Conservation (phyloP, 2,113 vertebrate species). For the Pomatorhinus ruficollis region DNA sequence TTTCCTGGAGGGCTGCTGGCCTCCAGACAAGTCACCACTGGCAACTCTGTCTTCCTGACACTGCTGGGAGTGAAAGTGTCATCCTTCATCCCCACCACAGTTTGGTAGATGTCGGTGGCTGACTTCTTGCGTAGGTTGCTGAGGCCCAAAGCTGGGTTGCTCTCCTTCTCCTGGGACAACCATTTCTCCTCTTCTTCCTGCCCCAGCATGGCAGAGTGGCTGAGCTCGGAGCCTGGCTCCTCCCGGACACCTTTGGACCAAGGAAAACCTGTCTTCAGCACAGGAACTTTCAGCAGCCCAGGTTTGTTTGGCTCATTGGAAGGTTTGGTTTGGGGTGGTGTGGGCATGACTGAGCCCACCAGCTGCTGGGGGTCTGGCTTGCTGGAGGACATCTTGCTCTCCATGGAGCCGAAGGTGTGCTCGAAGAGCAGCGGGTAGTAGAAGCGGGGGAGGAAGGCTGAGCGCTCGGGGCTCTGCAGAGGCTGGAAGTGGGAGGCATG, state of each 20-base stretch:
- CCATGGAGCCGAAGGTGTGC: slow-evolving; percentile 73
- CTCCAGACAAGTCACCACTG: slow-evolving; percentile 52
- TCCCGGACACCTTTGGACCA: slow-evolving; percentile 56
- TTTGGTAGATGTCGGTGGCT: slow-evolving; percentile 15
- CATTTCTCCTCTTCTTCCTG: slow-evolving; percentile 74
- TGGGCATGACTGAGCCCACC: slow-evolving; percentile 4
- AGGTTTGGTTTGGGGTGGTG: slow-evolving; percentile 49
- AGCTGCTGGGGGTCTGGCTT: slow-evolving; percentile 71
- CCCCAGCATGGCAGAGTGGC: not conserved
- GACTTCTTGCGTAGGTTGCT: slow-evolving; percentile 26
- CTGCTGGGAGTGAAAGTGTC: not conserved
- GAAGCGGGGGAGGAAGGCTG: slow-evolving; percentile 81
- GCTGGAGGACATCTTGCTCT: slow-evolving; percentile 64
- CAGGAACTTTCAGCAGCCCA: slow-evolving; percentile 82
- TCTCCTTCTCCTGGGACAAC: slow-evolving; percentile 49
- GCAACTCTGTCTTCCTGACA: slow-evolving; percentile 7
- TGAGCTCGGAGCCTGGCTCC: slow-evolving; percentile 29
- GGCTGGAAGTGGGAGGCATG: slow-evolving; percentile 74
- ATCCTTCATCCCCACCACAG: not conserved
- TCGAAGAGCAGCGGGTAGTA: slow-evolving; percentile 94
- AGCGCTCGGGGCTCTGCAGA: slow-evolving; percentile 73
- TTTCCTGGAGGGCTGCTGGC: slow-evolving; percentile 34
- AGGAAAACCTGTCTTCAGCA: slow-evolving; percentile 70
- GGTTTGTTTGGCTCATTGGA: slow-evolving; percentile 73
- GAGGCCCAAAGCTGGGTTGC: slow-evolving; percentile 6